phyloP scores from a whole-genome alignment of 2,888 invertebrate species.

The Microchrysa polita region DNA sequence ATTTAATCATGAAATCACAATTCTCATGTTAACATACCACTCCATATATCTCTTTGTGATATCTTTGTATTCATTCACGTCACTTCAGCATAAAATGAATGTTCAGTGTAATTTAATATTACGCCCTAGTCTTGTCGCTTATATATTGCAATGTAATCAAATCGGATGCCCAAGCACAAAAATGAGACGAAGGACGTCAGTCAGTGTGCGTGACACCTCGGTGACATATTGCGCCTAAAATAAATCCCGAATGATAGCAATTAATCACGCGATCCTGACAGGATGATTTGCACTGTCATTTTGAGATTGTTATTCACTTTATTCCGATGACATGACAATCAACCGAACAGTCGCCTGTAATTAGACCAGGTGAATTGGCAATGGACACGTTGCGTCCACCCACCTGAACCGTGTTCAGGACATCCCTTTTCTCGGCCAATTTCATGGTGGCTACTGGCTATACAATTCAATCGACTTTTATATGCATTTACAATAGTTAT shows the following conservation, averaged over 20 bases:
- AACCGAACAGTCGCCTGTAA: not conserved
- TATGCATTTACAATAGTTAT: not conserved
- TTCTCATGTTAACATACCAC: not conserved
- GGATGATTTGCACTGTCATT: slow-evolving; percentile 42
- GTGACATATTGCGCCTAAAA: slow-evolving; percentile 24
- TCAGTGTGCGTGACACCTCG: slow-evolving; percentile 23
- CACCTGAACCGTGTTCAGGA: not conserved
- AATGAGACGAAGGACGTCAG: slow-evolving; percentile 19
- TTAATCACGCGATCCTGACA: slow-evolving; percentile 41
- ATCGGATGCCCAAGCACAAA: slow-evolving; percentile 2
- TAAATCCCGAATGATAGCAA: slow-evolving; percentile 40
- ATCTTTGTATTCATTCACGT: not conserved
- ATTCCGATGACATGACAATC: slow-evolving; percentile 27
- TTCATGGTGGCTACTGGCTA: not conserved
- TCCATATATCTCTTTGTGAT: not conserved
- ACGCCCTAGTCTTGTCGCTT: not conserved
- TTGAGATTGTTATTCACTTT: slow-evolving; percentile 31
- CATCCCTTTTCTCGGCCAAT: not conserved
- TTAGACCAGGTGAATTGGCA: slow-evolving; percentile 14
- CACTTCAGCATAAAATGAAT: not conserved
- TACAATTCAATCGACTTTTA: not conserved
- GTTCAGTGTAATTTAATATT: slow-evolving; percentile 11
- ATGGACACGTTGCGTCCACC: not conserved
- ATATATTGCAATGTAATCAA: not conserved
- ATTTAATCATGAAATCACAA: no score